These are phyloP conservation scores for Amblyopsis rosae DNA, from an alignment of 2,113 vertebrate genomes.

Conservation along the genomic window DNA sequence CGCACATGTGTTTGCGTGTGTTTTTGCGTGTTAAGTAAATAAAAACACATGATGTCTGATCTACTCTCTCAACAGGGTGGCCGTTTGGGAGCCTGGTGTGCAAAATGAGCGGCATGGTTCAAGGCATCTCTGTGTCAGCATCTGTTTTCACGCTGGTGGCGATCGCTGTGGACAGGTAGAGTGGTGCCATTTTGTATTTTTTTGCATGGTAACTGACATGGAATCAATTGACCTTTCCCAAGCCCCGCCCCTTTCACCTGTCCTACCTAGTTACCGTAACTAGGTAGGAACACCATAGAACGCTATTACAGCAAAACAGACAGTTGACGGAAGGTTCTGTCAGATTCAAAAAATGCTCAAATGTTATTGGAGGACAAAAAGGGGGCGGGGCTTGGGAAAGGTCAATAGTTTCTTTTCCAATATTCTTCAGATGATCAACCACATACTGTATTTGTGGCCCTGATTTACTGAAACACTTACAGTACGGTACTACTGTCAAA, in stretches of 20 bases:
- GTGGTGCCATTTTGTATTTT: background rate
- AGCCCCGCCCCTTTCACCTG: too few relatives aligned
- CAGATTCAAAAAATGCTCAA: too few relatives aligned
- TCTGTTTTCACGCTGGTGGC: slow-evolving; percentile 94
- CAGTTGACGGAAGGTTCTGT: too few relatives aligned
- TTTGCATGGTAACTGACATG: background rate
- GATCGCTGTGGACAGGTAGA: slow-evolving; percentile 90
- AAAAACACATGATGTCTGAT: slow-evolving; percentile 12
- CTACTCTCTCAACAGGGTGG: slow-evolving; percentile 81
- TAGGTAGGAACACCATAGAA: too few relatives aligned
- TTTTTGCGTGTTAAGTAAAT: background rate
- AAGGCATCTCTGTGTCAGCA: slow-evolving; percentile 90
- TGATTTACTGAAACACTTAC: too few relatives aligned
- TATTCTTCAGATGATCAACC: too few relatives aligned
- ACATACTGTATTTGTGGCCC: too few relatives aligned
- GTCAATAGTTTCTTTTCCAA: too few relatives aligned
- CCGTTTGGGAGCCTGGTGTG: slow-evolving; percentile 91
- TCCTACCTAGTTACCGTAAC: too few relatives aligned
- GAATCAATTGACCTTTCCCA: background rate
- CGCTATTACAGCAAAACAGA: background rate
- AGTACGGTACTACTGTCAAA: too few relatives aligned
- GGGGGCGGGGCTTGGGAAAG: too few relatives aligned
- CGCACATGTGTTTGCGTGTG: background rate
- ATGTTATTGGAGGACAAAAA: too few relatives aligned
- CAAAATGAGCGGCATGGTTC: slow-evolving; percentile 92